These are phyloP conservation scores for Drosophila baimaii DNA, from an alignment of 1,140 invertebrate species.

Conservation along the genomic window DNA sequence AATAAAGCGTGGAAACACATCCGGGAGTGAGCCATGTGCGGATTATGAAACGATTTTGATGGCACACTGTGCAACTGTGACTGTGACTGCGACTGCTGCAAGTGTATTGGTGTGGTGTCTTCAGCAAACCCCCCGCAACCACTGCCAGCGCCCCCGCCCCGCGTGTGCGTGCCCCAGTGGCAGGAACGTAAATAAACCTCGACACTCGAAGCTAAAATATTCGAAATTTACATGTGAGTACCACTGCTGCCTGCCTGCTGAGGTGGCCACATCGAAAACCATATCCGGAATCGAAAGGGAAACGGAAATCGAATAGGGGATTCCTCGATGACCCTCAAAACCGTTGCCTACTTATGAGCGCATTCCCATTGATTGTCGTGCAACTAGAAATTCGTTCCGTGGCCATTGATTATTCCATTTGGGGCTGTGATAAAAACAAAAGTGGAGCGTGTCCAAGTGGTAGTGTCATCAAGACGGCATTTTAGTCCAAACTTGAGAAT, in stretches of 20 bases:
- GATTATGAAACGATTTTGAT: slow-evolving; percentile 72
- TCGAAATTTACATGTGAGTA: slow-evolving; percentile 75
- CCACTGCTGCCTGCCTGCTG: neutral
- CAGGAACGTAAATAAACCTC: slow-evolving; percentile 75
- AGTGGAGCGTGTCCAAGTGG: slow-evolving; percentile 52
- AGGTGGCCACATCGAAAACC: slow-evolving; percentile 13
- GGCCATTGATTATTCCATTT: slow-evolving; percentile 71
- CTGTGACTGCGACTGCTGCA: slow-evolving; percentile 52
- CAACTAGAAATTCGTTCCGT: slow-evolving; percentile 32
- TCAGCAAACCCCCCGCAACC: slow-evolving; percentile 12
- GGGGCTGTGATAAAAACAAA: slow-evolving; percentile 58
- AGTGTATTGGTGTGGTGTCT: slow-evolving; percentile 61
- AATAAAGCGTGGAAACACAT: slow-evolving; percentile 5
- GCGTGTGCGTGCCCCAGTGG: slow-evolving; percentile 39
- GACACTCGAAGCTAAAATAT: slow-evolving; percentile 44
- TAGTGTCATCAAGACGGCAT: neutral
- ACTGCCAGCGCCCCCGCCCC: slow-evolving; percentile 15
- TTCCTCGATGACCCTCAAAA: slow-evolving; percentile 49
- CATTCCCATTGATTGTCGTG: slow-evolving; percentile 28
- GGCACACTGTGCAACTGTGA: slow-evolving; percentile 43
- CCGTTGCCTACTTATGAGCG: slow-evolving; percentile 58
- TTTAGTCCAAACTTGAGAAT: neutral
- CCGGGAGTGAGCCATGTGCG: slow-evolving; percentile 47
- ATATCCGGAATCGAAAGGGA: slow-evolving; percentile 17
- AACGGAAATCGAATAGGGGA: slow-evolving; percentile 29